Percentiles rank a stretch among this genome's conserved stretches.
These are phyloP conservation scores for Acanthopagrus latus DNA, from an alignment of 2,797 vertebrate genomes.

Conservation along the genomic window DNA sequence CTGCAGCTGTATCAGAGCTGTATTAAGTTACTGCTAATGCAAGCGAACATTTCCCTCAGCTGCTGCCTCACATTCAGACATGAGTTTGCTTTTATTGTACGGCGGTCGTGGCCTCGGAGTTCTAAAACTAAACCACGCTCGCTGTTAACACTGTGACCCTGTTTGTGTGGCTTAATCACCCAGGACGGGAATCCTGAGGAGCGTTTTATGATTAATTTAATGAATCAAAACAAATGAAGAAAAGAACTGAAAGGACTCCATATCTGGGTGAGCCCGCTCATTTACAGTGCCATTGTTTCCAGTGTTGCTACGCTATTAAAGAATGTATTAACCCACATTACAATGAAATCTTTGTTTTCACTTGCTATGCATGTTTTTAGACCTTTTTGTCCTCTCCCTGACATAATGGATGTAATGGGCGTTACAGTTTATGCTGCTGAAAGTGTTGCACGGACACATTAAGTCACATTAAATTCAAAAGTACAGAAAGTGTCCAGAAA, in stretches of 20 bases:
- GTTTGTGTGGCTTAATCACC: neutral
- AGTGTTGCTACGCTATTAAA: neutral
- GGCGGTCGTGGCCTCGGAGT: neutral
- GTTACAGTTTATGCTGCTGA: too few relatives aligned
- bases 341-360: neutral
- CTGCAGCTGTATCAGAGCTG: slow-evolving; percentile 4
- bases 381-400: neutral
- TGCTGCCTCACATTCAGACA: neutral
- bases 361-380: neutral
- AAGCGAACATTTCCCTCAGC: neutral
- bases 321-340: neutral
- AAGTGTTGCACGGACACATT: too few relatives aligned
- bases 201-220: neutral
- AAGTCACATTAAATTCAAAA: too few relatives aligned
- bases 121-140: too few relatives aligned
- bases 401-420: neutral
- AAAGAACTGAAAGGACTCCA: neutral
- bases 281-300: neutral
- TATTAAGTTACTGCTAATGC: slow-evolving; percentile 5
- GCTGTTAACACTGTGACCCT: neutral
- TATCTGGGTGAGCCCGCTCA: too few relatives aligned
- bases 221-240: neutral
- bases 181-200: neutral
- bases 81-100: neutral
- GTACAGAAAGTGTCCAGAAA: neutral